A percentile compares a stretch with the other conserved stretches of the same genome.
phyloP scores from a whole-genome alignment of 2,797 vertebrate species.

The Pseudocheirus occidentalis region DNA sequence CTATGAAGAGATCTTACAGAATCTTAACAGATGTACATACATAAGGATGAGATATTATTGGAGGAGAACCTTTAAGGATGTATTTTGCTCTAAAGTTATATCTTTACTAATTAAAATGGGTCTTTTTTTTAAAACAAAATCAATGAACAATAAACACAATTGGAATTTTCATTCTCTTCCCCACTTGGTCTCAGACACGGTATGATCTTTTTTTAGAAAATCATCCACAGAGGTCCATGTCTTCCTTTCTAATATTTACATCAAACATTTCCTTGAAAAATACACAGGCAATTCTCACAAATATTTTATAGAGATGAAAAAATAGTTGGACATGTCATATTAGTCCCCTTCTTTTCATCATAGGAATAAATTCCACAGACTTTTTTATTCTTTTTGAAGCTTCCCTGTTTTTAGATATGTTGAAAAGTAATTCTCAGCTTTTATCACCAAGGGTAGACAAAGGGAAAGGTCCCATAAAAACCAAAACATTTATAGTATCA shows the following conservation, averaged over 20 bases:
- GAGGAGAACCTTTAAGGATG: background rate
- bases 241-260: background rate
- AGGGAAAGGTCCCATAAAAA: background rate
- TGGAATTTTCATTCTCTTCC: background rate
- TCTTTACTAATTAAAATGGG: background rate
- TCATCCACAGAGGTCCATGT: background rate
- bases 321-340: background rate
- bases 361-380: background rate
- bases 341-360: background rate
- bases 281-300: background rate
- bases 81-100: background rate
- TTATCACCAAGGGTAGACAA: background rate
- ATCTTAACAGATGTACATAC: background rate
- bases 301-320: background rate
- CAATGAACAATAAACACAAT: background rate
- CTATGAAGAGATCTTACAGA: background rate
- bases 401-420: background rate
- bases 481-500: background rate
- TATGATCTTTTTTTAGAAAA: background rate
- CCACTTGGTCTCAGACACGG: background rate
- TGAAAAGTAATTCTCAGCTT: background rate
- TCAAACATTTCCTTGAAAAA: background rate
- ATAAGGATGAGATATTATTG: background rate
- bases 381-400: background rate
- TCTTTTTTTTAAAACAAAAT: background rate